Conservation (phyloP, 2,113 vertebrate species). For the Hemibagrus wyckioides region DNA sequence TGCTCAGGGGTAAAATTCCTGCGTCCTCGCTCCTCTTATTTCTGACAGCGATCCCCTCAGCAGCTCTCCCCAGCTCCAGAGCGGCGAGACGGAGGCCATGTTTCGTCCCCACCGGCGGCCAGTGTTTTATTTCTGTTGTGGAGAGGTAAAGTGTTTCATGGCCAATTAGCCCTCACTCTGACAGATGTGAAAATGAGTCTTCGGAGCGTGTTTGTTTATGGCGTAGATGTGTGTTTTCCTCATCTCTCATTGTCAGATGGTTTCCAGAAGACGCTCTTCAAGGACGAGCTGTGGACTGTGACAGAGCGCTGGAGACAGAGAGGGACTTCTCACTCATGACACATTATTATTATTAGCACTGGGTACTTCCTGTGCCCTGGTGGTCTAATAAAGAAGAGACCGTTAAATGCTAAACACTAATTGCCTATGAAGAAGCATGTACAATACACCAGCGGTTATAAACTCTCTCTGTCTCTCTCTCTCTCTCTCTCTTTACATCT, state of each 20-base stretch:
- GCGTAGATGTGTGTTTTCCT: conserved; percentile 9
- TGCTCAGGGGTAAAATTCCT: conserved; percentile 22
- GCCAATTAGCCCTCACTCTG: conserved; percentile 45
- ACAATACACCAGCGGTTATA: background rate
- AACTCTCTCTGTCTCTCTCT: too few species aligned
- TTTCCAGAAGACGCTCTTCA: conserved; percentile 39
- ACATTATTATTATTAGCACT: conserved; percentile 17
- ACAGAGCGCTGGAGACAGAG: conserved; percentile 17
- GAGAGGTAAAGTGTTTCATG: conserved; percentile 37
- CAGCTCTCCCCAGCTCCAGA: conserved; percentile 5
- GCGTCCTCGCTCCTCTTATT: conserved; percentile 38
- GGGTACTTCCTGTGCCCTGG: conserved; percentile 16
- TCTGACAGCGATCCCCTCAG: conserved; percentile 46
- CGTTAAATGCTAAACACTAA: background rate
- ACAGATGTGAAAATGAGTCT: conserved; percentile 42
- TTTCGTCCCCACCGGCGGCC: conserved; percentile 52
- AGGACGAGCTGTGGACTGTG: conserved; percentile 22
- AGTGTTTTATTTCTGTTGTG: conserved; percentile 40
- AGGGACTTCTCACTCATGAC: conserved; percentile 35
- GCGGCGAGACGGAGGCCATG: conserved; percentile 26
- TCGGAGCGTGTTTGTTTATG: conserved; percentile 39
- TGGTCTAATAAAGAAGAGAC: conserved; percentile 8
- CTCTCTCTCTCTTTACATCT: too few species aligned
- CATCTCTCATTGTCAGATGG: conserved; percentile 32
- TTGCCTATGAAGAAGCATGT: background rate